These are phyloP conservation scores for Rotaria magnacalcarata DNA, from an alignment of 2,888 invertebrate species.

Conservation along the genomic window DNA sequence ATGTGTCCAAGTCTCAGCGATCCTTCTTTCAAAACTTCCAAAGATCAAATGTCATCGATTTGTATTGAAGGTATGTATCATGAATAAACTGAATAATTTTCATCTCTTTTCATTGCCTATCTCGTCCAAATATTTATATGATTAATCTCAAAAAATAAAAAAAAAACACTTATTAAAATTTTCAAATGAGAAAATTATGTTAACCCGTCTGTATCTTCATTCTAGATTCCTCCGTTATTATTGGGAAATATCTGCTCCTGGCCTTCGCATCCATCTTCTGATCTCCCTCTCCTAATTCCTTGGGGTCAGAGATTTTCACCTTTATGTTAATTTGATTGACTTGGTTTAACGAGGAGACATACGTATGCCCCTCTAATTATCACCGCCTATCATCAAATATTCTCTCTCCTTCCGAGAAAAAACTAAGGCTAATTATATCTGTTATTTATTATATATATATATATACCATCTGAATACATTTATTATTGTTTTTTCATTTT, in stretches of 20 bases:
- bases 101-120: neutral
- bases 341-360: conserved; percentile 8
- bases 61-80: conserved; percentile 7
- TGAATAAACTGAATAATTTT: neutral
- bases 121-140: neutral
- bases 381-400: neutral
- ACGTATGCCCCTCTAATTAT: neutral
- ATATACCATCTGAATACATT: neutral
- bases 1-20: neutral
- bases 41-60: neutral
- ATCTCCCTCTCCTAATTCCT: conserved; percentile 22
- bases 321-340: neutral
- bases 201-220: conserved; percentile 20
- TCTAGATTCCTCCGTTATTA: conserved; percentile 17
- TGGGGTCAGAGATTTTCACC: conserved; percentile 1
- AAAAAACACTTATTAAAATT: neutral
- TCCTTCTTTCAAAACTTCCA: neutral
- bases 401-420: neutral
- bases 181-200: neutral
- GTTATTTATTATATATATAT: neutral
- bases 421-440: neutral
- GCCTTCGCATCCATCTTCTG: conserved; percentile 16
- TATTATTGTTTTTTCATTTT: neutral
- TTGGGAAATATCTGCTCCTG: neutral
- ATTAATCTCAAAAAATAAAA: neutral